Evolutionary conservation across 2,888 invertebrate species (phyloP).

Genomic region (Tipula helvola): DNA sequence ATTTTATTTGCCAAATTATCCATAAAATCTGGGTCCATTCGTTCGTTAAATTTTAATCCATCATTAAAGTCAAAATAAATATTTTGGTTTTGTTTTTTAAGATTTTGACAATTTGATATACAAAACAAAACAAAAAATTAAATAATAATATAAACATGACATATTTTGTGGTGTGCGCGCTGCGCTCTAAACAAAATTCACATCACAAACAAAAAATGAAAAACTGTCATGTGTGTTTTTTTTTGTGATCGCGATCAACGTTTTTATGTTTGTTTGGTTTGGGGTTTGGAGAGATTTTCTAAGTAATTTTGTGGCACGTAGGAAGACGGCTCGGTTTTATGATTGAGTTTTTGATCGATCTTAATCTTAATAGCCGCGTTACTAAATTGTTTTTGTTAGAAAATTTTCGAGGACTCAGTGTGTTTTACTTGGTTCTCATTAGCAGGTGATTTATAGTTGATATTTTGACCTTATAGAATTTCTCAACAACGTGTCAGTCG

Average conservation of each 20-base stretch:
- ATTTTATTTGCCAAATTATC: background rate
- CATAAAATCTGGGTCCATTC: background rate
- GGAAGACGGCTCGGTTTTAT: background rate
- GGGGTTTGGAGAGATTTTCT: background rate
- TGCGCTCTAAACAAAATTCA: background rate
- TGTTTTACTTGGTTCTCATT: no score
- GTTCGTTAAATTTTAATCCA: background rate
- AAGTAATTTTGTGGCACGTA: background rate
- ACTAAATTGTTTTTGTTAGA: background rate
- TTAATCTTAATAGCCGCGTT: background rate
- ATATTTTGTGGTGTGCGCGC: background rate
- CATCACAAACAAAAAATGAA: background rate
- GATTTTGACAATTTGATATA: background rate
- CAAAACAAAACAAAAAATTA: background rate
- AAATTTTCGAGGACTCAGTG: background rate
- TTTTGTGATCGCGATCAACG: background rate
- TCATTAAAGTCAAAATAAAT: background rate
- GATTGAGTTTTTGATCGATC: background rate
- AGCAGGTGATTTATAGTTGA: background rate
- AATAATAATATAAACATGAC: background rate
- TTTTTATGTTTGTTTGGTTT: background rate
- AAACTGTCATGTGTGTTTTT: background rate
- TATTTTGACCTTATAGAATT: background rate
- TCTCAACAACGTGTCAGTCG: no score
- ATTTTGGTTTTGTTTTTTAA: background rate